Conservation (phyloP, 2,888 invertebrate species). For the Hipparchia semele region DNA sequence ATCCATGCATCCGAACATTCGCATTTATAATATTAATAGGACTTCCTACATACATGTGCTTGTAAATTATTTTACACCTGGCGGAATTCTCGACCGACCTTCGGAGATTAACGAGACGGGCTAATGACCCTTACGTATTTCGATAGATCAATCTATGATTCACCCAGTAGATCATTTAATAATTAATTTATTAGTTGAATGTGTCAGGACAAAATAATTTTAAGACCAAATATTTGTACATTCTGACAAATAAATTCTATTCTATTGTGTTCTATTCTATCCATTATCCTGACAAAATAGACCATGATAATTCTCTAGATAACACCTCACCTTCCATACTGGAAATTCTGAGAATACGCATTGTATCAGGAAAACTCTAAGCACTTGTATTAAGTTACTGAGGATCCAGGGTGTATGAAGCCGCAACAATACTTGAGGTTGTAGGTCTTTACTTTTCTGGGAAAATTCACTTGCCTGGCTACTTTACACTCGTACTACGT, state of each 20-base stretch:
- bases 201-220: too few relatives aligned
- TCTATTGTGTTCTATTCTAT: too few relatives aligned
- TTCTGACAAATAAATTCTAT: too few relatives aligned
- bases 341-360: not conserved
- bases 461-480: constrained; percentile 3
- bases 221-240: too few relatives aligned
- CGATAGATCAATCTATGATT: not conserved
- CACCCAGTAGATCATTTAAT: too few relatives aligned
- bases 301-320: too few relatives aligned
- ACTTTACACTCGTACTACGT: not conserved
- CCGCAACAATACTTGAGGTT: not conserved
- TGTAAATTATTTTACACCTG: too few relatives aligned
- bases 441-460: not conserved
- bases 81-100: not conserved
- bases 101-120: not conserved
- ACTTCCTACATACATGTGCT: too few relatives aligned
- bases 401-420: constrained; percentile 1
- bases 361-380: not conserved
- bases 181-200: too few relatives aligned
- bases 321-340: not conserved
- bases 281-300: too few relatives aligned
- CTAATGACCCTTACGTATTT: not conserved
- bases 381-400: not conserved
- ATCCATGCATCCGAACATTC: too few relatives aligned
- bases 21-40: too few relatives aligned